These are phyloP conservation scores for Cerceris rybyensis DNA, from an alignment of 2,888 invertebrate species.

Conservation along the genomic window DNA sequence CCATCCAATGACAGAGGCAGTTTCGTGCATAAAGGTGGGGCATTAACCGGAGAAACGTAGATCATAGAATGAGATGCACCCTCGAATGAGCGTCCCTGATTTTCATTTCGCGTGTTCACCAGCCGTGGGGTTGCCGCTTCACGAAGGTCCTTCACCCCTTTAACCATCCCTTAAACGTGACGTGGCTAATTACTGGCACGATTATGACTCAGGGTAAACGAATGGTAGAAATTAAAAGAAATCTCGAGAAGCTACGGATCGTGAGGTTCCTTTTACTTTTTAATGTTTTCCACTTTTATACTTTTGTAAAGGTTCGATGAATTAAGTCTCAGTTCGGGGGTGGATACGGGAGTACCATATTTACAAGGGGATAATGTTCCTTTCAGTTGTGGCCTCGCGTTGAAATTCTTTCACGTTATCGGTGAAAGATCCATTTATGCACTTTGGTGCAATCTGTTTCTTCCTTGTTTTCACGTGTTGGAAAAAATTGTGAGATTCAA, in stretches of 20 bases:
- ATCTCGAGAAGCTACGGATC: conserved; percentile 9
- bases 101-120: conserved; percentile 67
- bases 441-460: too few relatives aligned
- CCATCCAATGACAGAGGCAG: conserved; percentile 45
- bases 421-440: too few relatives aligned
- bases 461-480: too few relatives aligned
- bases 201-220: conserved; percentile 23
- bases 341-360: too few relatives aligned
- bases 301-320: neutral
- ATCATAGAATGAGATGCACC: conserved; percentile 66
- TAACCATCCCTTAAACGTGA: conserved; percentile 55
- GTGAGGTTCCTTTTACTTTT: conserved; percentile 15
- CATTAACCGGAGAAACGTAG: conserved; percentile 46
- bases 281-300: neutral
- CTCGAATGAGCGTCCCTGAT: conserved; percentile 60
- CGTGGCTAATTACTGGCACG: conserved; percentile 56
- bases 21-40: conserved; percentile 52
- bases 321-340: conserved; percentile 3
- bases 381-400: too few relatives aligned
- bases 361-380: too few relatives aligned
- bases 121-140: conserved; percentile 38
- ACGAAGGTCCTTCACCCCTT: conserved; percentile 54
- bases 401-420: too few relatives aligned
- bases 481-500: too few relatives aligned
- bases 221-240: conserved; percentile 32